Base-by-base conservation (phyloP, 2,113 vertebrate species). In the Gnathonemus longibarbis region DNA sequence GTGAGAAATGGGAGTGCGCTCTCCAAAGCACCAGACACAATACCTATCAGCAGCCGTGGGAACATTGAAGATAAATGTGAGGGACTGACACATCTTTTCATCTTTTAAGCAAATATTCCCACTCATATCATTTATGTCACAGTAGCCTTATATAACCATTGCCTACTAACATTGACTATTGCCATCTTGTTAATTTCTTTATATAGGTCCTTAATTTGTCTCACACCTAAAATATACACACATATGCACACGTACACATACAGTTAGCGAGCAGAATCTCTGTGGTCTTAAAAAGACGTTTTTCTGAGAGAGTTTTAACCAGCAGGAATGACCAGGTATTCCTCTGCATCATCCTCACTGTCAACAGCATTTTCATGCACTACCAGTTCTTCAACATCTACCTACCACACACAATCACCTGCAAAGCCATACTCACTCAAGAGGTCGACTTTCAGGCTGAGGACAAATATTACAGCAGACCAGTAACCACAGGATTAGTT, bases 1-100 rank as follows among this genome's bases (percentile, higher is more conserved):
- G 94, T 95, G 92, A 93, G 89, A 91, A 66, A 89, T 94, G 93
- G 94, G 94, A 94, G 94, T 95, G 93, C 93, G 94, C 94, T 27
- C 39, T 94, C 95, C 95, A 92, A 94, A 94, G 91, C 94, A 92
- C 93, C n/a, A 74, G 84, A 89, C 92, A 50, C 52, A 89, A 89
- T 91, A 90, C 89, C 87, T 48, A 31, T 91, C 90, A 11, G 46
- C 53, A 88, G 91, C 84, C 50, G 88, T 87, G 92, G 80, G 84
- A 92, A 92, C 88, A 84, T 92, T 91, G 89, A 48, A 91, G 91
- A 93, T 94, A 84, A 91, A 91, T 93, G 92, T 92, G 88, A 74
- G 24, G 52, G 90, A 90, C 31, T 89, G 90, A 92, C 90, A 7
- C 84, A 88, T 66, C 39, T 42, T 42, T 42, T 92, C 91, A 88